Conservation (phyloP, 2,888 invertebrate species). For the Drosophila buzzatii region DNA sequence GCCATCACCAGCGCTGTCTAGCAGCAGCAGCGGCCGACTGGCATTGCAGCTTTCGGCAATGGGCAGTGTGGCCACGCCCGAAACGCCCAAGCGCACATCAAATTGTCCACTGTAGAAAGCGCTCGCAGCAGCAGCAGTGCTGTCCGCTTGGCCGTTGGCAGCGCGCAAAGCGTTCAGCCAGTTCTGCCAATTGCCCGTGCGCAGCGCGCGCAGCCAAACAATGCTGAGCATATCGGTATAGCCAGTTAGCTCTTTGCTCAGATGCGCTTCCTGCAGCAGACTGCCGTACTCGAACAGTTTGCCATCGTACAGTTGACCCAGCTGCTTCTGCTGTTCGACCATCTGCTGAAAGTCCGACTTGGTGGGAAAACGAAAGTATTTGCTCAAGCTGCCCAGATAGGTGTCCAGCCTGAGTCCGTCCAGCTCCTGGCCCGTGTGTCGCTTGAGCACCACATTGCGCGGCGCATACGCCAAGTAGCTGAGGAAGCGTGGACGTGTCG, state of each 20-base stretch:
- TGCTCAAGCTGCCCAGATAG: constrained; percentile 19
- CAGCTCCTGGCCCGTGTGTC: constrained; percentile 9
- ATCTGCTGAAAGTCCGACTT: constrained; percentile 7
- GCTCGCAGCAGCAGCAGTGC: neutral
- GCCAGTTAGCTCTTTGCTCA: neutral
- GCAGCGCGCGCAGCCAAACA: constrained; percentile 45
- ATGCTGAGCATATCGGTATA: constrained; percentile 35
- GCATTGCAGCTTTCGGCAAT: constrained; percentile 6
- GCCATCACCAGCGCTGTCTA: neutral
- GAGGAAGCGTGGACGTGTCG: constrained; percentile 23
- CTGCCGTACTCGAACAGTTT: constrained; percentile 33
- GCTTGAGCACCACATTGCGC: constrained; percentile 22
- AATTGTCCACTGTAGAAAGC: constrained; percentile 4
- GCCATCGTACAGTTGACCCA: constrained; percentile 20
- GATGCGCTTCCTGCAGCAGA: constrained; percentile 34
- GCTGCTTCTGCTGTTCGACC: neutral
- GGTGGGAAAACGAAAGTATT: constrained; percentile 27
- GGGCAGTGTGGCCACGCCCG: constrained; percentile 39
- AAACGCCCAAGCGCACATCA: constrained; percentile 51
- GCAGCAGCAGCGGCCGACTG: constrained; percentile 16
- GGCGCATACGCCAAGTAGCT: constrained; percentile 30
- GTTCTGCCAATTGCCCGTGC: constrained; percentile 41
- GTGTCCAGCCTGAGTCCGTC: constrained; percentile 27
- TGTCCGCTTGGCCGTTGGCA: neutral
- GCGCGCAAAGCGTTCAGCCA: constrained; percentile 36